A percentile compares a stretch with the other conserved stretches of the same genome.
Evolutionary conservation across 2,888 invertebrate genomes (phyloP).

Genomic region (Dryobota labecula): DNA sequence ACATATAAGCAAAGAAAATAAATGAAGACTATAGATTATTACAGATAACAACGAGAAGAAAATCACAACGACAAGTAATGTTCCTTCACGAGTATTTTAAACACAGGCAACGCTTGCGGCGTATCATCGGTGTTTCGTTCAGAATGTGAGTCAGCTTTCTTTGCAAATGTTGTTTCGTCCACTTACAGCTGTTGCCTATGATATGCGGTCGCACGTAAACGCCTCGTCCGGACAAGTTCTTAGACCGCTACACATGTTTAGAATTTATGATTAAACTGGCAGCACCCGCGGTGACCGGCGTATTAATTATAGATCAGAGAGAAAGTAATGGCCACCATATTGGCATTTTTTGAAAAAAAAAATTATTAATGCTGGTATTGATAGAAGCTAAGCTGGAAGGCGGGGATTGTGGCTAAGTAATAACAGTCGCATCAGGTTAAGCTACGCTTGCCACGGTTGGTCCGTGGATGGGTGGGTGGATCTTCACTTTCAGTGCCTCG

Average conservation of each 20-base stretch:
- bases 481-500: too few species aligned
- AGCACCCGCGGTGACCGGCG: background rate
- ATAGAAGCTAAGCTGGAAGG: background rate
- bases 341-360: background rate
- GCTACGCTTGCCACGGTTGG: too few species aligned
- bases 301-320: background rate
- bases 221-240: constrained; percentile 36
- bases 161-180: constrained; percentile 12
- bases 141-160: constrained; percentile 8
- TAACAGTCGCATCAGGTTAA: too few species aligned
- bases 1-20: too few species aligned
- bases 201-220: constrained; percentile 26
- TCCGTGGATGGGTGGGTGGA: too few species aligned
- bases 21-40: too few species aligned
- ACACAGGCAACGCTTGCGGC: too few species aligned
- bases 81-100: too few species aligned
- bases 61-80: too few species aligned
- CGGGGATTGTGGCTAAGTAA: too few species aligned
- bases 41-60: too few species aligned
- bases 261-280: constrained; percentile 47
- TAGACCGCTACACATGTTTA: constrained; percentile 34
- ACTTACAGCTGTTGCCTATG: constrained; percentile 34
- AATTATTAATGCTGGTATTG: background rate
- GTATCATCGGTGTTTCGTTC: background rate
- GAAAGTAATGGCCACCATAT: background rate